A percentile compares a stretch with the other conserved stretches of the same genome.
Conservation (phyloP, 2,888 invertebrate species). For the Entomobrya proxima region DNA sequence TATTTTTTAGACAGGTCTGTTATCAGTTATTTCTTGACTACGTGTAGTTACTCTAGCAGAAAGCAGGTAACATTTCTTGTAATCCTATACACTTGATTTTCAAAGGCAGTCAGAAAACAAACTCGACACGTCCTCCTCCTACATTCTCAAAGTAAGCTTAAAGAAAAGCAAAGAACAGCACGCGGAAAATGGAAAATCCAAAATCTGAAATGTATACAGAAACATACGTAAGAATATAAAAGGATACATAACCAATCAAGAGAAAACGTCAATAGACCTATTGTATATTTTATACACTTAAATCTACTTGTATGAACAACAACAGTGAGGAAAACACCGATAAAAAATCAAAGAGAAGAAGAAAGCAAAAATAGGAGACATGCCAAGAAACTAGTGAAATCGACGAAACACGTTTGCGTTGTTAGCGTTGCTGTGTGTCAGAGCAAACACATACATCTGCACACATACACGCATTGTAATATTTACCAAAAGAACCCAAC, state of each 20-base stretch:
- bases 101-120: not conserved
- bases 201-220: conserved; percentile 22
- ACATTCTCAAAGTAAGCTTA: not conserved
- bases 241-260: conserved; percentile 26
- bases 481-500: not conserved
- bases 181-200: too few relatives aligned
- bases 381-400: not conserved
- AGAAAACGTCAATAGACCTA: conserved; percentile 35
- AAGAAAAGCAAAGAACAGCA: not conserved
- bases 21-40: not conserved
- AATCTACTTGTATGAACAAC: not conserved
- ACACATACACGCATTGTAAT: not conserved
- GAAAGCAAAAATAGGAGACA: not conserved
- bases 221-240: not conserved
- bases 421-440: not conserved
- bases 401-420: not conserved
- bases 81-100: not conserved
- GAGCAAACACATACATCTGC: too few relatives aligned
- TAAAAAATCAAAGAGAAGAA: conserved; percentile 10
- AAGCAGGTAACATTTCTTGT: not conserved
- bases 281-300: conserved; percentile 33
- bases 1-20: not conserved
- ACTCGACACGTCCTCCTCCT: not conserved
- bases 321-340: not conserved
- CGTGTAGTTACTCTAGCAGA: not conserved